Evolutionary conservation across 2,113 vertebrate genomes (phyloP).

Genomic region (Perca schrenkii): DNA sequence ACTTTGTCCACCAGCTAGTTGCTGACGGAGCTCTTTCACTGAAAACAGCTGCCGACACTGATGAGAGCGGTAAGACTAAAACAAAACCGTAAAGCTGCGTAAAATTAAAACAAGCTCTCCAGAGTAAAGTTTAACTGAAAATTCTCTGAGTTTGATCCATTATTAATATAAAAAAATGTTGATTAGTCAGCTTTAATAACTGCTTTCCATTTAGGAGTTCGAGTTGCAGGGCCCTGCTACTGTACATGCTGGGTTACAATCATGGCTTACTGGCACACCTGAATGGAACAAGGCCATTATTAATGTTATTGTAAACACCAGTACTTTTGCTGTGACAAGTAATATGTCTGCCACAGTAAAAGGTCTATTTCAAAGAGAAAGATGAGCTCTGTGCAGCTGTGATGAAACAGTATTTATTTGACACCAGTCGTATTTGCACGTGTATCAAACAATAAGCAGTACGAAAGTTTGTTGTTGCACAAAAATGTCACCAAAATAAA

Average conservation of each 20-base stretch:
- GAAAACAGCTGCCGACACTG: neutral
- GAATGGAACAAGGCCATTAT: constrained; percentile 1
- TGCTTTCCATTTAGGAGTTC: neutral
- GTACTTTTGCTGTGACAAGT: neutral
- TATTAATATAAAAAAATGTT: neutral
- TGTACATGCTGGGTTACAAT: neutral
- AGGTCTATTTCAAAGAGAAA: neutral
- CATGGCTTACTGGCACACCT: neutral
- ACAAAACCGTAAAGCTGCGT: neutral
- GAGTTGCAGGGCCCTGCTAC: neutral
- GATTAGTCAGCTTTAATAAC: neutral
- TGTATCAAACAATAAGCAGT: constrained; percentile 71
- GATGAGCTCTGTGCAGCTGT: constrained; percentile 5
- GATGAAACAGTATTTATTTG: constrained; percentile 75
- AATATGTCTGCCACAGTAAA: neutral
- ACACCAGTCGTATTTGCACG: constrained; percentile 43
- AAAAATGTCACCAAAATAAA: constrained; percentile 65
- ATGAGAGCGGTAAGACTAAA: neutral
- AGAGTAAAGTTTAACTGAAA: too few species aligned
- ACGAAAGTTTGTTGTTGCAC: constrained; percentile 63
- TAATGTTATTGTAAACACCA: neutral
- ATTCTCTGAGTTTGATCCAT: neutral
- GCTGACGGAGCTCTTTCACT: neutral
- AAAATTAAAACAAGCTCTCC: too few species aligned
- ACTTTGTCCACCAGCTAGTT: neutral